Conservation (phyloP, 2,113 vertebrate species). For the Tapirus terrestris region DNA sequence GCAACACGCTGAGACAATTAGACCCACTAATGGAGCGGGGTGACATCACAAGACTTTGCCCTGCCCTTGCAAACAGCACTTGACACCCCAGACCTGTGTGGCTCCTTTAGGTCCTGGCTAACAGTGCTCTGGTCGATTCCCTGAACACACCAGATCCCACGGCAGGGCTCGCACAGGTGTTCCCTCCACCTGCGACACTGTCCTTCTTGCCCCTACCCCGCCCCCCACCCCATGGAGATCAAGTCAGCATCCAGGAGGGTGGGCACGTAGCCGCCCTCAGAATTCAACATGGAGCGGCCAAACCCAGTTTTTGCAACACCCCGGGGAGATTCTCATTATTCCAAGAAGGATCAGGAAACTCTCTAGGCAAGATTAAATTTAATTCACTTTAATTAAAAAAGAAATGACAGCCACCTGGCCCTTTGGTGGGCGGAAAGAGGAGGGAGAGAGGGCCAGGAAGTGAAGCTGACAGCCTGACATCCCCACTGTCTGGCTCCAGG, state of each 20-base stretch:
- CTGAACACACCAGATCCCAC: neutral
- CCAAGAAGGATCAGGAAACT: neutral
- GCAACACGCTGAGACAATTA: slow-evolving; percentile 5
- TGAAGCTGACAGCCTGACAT: neutral
- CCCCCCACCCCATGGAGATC: neutral
- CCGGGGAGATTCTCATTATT: neutral
- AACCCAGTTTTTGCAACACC: neutral
- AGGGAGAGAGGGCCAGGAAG: fast-evolving
- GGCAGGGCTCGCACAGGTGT: neutral
- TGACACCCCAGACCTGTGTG: neutral
- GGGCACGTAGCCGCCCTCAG: neutral
- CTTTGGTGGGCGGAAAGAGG: neutral
- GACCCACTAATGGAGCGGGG: neutral
- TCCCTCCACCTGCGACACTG: fast-evolving
- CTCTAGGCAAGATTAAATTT: slow-evolving; percentile 17
- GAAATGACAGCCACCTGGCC: neutral
- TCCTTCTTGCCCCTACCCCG: too few species aligned
- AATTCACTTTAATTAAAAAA: slow-evolving; percentile 46
- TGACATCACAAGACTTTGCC: neutral
- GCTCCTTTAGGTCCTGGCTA: neutral
- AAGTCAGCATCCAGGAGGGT: too few species aligned
- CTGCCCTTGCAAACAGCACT: neutral
- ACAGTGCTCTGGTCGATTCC: neutral
- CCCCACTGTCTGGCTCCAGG: neutral
- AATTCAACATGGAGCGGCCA: neutral